Evolutionary conservation across 2,888 invertebrate genomes (phyloP).

Genomic region (Empis stercorea): DNA sequence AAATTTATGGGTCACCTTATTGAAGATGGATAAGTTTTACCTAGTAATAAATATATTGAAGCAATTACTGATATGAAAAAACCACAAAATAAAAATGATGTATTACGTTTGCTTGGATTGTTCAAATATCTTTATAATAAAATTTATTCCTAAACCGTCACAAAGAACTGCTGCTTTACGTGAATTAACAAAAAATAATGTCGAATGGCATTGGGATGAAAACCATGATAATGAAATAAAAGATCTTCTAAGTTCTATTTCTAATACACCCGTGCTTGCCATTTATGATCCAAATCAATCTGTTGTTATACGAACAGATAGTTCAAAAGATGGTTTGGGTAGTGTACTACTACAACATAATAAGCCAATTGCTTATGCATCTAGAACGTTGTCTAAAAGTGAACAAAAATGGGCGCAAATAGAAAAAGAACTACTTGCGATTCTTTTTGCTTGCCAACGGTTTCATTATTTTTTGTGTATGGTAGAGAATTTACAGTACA

Average conservation of each 20-base stretch:
- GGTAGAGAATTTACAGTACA: no score
- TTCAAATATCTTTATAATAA: no score
- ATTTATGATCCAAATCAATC: no score
- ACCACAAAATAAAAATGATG: slow-evolving; percentile 5
- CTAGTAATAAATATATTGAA: slow-evolving; percentile 4
- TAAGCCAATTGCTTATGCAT: slow-evolving; percentile 24
- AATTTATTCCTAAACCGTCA: slow-evolving; percentile 13
- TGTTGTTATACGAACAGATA: no score
- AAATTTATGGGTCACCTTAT: no score
- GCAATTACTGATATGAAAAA: slow-evolving; percentile 9
- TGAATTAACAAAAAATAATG: slow-evolving; percentile 9
- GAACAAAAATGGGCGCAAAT: slow-evolving; percentile 28
- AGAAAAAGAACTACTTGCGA: slow-evolving; percentile 28
- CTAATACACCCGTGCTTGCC: no score
- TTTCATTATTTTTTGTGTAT: slow-evolving; percentile 24
- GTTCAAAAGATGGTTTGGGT: no score
- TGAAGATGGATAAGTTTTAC: no score
- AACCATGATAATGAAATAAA: no score
- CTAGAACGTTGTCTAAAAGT: slow-evolving; percentile 19
- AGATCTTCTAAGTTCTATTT: no score
- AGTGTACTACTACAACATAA: slow-evolving; percentile 23
- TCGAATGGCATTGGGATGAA: slow-evolving; percentile 10
- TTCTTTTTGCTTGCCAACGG: slow-evolving; percentile 22
- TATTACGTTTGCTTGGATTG: slow-evolving; percentile 2
- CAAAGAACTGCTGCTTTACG: slow-evolving; percentile 1